Evolutionary conservation across 2,113 vertebrate species (phyloP), one percentile per base, ranked within the genome.

Genomic region (Montifringilla adamsi): DNA sequence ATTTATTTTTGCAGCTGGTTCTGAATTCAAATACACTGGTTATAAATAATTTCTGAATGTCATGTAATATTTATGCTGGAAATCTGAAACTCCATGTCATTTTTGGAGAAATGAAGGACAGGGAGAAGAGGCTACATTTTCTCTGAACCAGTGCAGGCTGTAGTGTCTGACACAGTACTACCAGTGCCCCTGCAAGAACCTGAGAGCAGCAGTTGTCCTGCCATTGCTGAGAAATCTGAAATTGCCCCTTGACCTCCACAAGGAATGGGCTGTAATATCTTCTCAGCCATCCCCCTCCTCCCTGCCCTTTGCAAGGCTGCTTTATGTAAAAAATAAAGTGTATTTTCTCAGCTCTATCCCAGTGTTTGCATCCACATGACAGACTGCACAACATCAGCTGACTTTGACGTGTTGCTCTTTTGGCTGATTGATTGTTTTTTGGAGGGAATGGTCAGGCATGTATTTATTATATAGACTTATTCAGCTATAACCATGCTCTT

Each of bases 41-140:
- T 78, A 92, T 96, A 92, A 96, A 96, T 94, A 93, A 96, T 96
- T 96, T 88, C 79, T 92, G 64, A 92, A 53, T 20, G 2, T 28
- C 58, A 81, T 93, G 30, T 72, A 94, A 94, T 94, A 97, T 97
- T 96, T 87, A 92, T 95, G 56, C 47, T 8, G 22, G 76, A 94
- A 88, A 93, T 92, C 60, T 90, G 82, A 93, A 94, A 78, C 76
- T 70, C 63, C 15, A 24, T 49, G 76, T 92, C 68, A 37, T 35
- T 10, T 78, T 81, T 86, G 39, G 39, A 81, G 72, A 94, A 90
- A 84, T 52, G 44, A 92, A 88, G 49, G 56, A 64, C 4, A 22
- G 28, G 41, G 33, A 72, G 19, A 8, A 84, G 39, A 83, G 15
- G 35, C 46, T 58, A 22, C 1, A 3, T 75, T 68, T 68, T 31